Evolutionary conservation across 1,140 invertebrate genomes (phyloP).

Genomic region (Portunus trituberculatus): DNA sequence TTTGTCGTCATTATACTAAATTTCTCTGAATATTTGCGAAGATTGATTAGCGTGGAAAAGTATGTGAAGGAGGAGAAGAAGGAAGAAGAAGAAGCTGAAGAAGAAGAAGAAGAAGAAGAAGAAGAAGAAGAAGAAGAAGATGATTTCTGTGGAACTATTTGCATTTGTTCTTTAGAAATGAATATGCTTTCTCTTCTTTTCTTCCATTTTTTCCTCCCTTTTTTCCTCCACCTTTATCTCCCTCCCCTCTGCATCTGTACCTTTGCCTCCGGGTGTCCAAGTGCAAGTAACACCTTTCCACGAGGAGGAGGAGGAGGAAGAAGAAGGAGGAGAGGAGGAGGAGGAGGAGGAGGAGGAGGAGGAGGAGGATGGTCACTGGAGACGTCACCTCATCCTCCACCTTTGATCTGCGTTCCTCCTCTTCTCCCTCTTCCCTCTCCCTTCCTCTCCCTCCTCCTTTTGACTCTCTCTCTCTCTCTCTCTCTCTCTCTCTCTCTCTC

Average conservation of each 20-base stretch:
- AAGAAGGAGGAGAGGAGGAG: slow-evolving; percentile 2
- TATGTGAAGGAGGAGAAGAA: background rate
- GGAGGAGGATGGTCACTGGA: background rate
- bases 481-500: background rate
- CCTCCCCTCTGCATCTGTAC: too few relatives aligned
- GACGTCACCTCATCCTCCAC: background rate
- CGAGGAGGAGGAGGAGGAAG: background rate
- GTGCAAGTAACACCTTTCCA: too few relatives aligned
- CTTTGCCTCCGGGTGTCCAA: too few relatives aligned
- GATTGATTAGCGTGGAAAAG: background rate
- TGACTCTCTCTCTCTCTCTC: background rate
- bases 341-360: slow-evolving; percentile 16
- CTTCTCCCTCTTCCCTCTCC: background rate
- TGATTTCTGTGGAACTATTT: too few relatives aligned
- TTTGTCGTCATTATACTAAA: background rate
- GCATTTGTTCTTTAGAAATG: too few relatives aligned
- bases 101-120: background rate
- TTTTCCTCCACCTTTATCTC: background rate
- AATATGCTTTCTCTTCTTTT: background rate
- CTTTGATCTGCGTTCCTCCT: background rate
- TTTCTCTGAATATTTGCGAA: background rate
- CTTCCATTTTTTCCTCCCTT: background rate
- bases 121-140: background rate
- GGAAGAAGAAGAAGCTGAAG: background rate
- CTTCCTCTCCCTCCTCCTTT: background rate